A percentile compares a stretch with the other conserved stretches of the same genome.
phyloP scores from a whole-genome alignment of 2,113 vertebrate species.

The Hippocampus guttulatus region DNA sequence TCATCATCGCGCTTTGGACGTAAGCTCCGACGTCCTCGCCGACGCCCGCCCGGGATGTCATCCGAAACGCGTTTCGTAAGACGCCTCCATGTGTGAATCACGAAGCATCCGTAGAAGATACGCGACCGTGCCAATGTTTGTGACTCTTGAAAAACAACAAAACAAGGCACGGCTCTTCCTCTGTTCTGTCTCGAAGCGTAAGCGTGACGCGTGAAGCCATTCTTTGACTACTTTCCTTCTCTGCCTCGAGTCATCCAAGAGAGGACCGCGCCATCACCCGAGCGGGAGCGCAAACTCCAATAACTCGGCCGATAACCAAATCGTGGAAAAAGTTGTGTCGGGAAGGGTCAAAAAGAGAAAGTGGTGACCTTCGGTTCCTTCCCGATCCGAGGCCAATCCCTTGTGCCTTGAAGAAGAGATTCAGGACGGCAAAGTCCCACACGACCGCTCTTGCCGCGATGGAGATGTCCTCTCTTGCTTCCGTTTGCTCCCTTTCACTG shows the following conservation, averaged over 20 bases:
- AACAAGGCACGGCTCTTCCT: conserved; percentile 26
- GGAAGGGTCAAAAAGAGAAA: conserved; percentile 6
- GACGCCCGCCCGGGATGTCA: conserved; percentile 14
- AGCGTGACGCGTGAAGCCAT: conserved; percentile 39
- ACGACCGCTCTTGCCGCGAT: not conserved
- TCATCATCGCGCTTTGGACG: too few relatives aligned
- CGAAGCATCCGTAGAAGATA: conserved; percentile 16
- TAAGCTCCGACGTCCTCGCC: not conserved
- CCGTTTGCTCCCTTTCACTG: conserved; percentile 19
- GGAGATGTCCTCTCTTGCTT: conserved; percentile 39
- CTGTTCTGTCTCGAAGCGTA: conserved; percentile 30
- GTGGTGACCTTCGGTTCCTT: not conserved
- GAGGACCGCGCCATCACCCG: conserved; percentile 17
- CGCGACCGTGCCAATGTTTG: conserved; percentile 30
- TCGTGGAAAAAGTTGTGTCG: not conserved
- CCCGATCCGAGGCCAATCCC: conserved; percentile 15
- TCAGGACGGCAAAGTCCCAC: not conserved
- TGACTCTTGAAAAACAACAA: not conserved
- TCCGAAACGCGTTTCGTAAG: not conserved
- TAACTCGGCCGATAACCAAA: conserved; percentile 5
- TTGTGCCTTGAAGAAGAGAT: conserved; percentile 40
- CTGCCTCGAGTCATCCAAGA: conserved; percentile 32
- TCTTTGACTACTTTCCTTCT: conserved; percentile 33
- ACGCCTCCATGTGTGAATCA: conserved; percentile 1
- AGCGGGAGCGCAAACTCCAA: not conserved